These are phyloP conservation scores for Tribolium madens DNA, from an alignment of 1,140 invertebrate species.

Conservation along the genomic window DNA sequence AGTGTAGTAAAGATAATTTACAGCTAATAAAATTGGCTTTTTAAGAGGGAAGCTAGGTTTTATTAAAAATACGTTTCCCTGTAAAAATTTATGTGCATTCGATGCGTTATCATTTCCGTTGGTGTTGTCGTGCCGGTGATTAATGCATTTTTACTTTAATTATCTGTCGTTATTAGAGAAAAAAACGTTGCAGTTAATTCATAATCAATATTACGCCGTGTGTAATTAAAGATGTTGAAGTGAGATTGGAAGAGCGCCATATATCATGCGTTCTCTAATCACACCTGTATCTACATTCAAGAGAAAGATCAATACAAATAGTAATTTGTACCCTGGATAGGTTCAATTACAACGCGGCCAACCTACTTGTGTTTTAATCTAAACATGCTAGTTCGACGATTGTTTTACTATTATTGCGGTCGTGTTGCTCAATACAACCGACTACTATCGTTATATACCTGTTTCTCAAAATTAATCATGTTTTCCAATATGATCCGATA, in stretches of 20 bases:
- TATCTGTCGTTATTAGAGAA: slow-evolving; percentile 27
- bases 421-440: neutral
- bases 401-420: slow-evolving; percentile 22
- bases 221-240: slow-evolving; percentile 45
- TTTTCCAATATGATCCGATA: neutral
- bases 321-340: slow-evolving; percentile 44
- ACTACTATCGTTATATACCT: neutral
- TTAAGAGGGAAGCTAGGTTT: slow-evolving; percentile 17
- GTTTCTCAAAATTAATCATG: slow-evolving; percentile 17
- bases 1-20: slow-evolving; percentile 41
- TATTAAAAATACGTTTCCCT: slow-evolving; percentile 20
- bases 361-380: slow-evolving; percentile 27
- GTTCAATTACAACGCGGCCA: slow-evolving; percentile 25
- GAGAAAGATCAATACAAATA: slow-evolving; percentile 48
- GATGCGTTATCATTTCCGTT: slow-evolving; percentile 14
- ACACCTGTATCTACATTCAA: slow-evolving; percentile 43
- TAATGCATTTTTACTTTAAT: slow-evolving; percentile 27
- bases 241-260: slow-evolving; percentile 39
- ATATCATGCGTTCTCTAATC: slow-evolving; percentile 47
- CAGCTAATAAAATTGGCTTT: slow-evolving; percentile 42
- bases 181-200: slow-evolving; percentile 42
- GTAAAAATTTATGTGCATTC: slow-evolving; percentile 22
- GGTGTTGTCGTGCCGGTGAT: slow-evolving; percentile 5
- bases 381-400: slow-evolving; percentile 19
- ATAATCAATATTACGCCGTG: slow-evolving; percentile 38